Conservation (phyloP, 2,113 vertebrate genomes). For the Cyanoderma ruficeps region DNA sequence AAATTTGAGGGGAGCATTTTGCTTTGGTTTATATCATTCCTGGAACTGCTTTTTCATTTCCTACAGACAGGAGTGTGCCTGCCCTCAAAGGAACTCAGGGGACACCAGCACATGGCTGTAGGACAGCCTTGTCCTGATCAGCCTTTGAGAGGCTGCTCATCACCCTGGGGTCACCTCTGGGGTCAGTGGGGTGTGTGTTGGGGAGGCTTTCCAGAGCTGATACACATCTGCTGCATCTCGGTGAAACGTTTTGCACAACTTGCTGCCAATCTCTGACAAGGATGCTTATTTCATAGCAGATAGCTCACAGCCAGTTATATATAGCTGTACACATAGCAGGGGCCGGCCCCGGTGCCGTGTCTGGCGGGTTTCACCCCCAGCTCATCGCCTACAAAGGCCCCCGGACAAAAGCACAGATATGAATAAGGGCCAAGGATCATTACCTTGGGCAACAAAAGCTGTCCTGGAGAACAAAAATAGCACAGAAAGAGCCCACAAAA, state of each 20-base stretch:
- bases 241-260: background rate
- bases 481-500: slow-evolving; percentile 61
- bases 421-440: slow-evolving; percentile 67
- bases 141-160: background rate
- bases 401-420: slow-evolving; percentile 41
- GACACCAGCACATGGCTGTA: background rate
- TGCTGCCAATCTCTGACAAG: background rate
- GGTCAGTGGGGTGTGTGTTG: background rate
- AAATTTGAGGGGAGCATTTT: background rate
- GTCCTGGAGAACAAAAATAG: slow-evolving; percentile 47
- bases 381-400: background rate
- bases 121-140: background rate
- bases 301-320: background rate
- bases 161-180: background rate
- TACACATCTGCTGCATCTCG: background rate
- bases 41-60: background rate
- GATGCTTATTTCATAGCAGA: background rate
- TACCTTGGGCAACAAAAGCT: slow-evolving; percentile 66
- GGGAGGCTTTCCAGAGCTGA: rapidly evolving
- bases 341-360: background rate
- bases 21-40: background rate
- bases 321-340: background rate
- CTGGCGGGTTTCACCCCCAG: background rate
- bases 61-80: background rate
- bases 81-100: background rate